Base-by-base conservation (phyloP, 2,797 vertebrate species). In the Oreochromis grahami region DNA sequence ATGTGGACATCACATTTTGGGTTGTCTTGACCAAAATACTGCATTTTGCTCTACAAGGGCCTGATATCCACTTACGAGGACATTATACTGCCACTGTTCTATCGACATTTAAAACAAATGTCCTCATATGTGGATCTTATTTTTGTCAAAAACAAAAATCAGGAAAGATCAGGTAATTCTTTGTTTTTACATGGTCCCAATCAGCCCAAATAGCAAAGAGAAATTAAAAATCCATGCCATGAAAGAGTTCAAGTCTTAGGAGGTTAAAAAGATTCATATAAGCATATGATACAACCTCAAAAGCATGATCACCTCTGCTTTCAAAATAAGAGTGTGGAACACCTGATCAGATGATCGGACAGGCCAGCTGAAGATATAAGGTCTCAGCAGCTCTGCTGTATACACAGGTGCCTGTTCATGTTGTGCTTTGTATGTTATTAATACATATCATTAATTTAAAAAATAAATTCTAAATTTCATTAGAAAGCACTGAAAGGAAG, bases 391-490 rank as follows among this genome's bases (percentile, higher is more conserved):
- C 58, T n/a, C 32, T 36, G 32, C 2, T 63, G 58, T 36, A n/a
- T 36, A 63, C n/a, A 63, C 58, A 38, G 36, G 36, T 10, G 32
- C 19, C 32, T 63, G 58, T 36, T 63, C 32, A 63, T n/a, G 58
- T 63, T 63, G 32, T n/a, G 19, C 10, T 63, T 63, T 36, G 32
- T 19, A n/a, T 63, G 58, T 63, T 13, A 63, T 36, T 36, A 63
- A 36, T n/a, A 63, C 10, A 63, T 5, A 36, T 41, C 38, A 41
- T 63, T 36, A 3, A 19, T 0, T 19, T 1, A 34, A 60, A 60
- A 19, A 60, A 60, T 12, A 0, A 60, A 60, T 60, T 60, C 3
- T 0, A 0, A 60, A 60, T 60, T 60, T 60, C 32, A 36, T 63
- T 63, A 63, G 32, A 63, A 63, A 36, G 32, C 58, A 63, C 17